Base-by-base conservation (phyloP, 1,140 invertebrate genomes). In the Drosophila baimaii region DNA sequence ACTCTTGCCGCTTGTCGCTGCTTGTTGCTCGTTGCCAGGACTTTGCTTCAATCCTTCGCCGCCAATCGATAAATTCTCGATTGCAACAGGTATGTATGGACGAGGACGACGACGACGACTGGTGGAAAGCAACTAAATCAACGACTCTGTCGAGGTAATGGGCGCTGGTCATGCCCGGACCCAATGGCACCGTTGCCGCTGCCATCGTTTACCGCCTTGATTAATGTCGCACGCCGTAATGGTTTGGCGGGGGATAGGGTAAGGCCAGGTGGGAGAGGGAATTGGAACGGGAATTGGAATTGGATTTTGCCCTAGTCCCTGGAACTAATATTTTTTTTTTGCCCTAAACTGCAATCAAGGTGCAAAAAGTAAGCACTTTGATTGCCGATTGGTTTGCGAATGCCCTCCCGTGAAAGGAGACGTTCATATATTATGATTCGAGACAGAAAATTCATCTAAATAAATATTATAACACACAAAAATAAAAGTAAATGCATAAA, bases 61-160 rank as follows among this genome's bases (percentile, higher is more conserved):
- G 17, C 21, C 44, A 72, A 86, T 86, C 82, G 65, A 86, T 86
- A 88, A 88, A 86, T 82, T 71, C 41, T 63, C 70, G 27, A 66
- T 57, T 76, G 83, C 83, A 86, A 86, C 83, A 86, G 84, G n/a
- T n/a, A n/a, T n/a, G n/a, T n/a, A n/a, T n/a, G n/a, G n/a, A n/a
- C n/a, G n/a, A n/a, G n/a, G n/a, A n/a, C n/a, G n/a, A n/a, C n/a
- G n/a, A n/a, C n/a, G n/a, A n/a, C n/a, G n/a, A n/a, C n/a, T n/a
- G n/a, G 37, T 57, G 59, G 46, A 37, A 47, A 74, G 75, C 47
- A 78, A 62, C 70, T 82, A 79, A 88, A 81, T 88, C 76, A 78
- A 71, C 64, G 73, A 64, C 77, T 59, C 39, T 70, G 81, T 51
- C 74, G 51, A 51, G 55, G 75, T 77, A 74, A 82, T 62, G 75